Conservation (phyloP, 2,888 invertebrate genomes). For the Pimpla rufipes region DNA sequence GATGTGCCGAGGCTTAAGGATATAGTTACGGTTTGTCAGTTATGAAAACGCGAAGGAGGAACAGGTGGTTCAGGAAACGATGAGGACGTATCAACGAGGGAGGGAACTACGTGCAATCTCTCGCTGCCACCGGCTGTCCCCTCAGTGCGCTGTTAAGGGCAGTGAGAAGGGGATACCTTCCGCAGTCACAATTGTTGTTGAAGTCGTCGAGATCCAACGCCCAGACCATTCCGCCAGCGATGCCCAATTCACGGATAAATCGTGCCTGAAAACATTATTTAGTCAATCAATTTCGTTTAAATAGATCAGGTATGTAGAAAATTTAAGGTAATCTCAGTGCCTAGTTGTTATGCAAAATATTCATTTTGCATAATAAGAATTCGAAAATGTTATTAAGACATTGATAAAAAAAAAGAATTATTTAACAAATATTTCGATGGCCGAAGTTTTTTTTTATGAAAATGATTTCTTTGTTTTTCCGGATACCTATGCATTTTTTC, state of each 20-base stretch:
- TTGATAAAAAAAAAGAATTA: no score
- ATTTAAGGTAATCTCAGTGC: no score
- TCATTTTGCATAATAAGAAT: no score
- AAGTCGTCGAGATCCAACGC: constrained; percentile 95
- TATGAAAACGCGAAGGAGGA: constrained; percentile 7
- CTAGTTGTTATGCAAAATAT: no score
- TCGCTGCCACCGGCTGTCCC: constrained; percentile 84
- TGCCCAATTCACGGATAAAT: constrained; percentile 90
- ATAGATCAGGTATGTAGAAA: no score
- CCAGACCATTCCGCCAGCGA: constrained; percentile 96
- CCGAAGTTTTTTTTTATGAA: no score
- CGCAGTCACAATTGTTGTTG: constrained; percentile 90
- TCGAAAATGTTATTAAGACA: no score
- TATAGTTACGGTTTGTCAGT: constrained; percentile 43
- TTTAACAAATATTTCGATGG: no score
- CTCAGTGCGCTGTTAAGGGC: constrained; percentile 88
- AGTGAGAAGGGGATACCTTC: constrained; percentile 89
- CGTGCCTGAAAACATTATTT: constrained; percentile 87
- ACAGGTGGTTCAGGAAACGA: constrained; percentile 18
- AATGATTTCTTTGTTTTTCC: no score
- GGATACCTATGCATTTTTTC: no score
- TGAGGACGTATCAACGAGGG: neutral
- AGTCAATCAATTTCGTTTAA: no score
- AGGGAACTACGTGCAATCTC: constrained; percentile 85
- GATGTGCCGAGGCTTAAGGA: constrained; percentile 22